These are phyloP conservation scores for Eubasilissa regina DNA, from an alignment of 1,140 invertebrate species.

Conservation along the genomic window DNA sequence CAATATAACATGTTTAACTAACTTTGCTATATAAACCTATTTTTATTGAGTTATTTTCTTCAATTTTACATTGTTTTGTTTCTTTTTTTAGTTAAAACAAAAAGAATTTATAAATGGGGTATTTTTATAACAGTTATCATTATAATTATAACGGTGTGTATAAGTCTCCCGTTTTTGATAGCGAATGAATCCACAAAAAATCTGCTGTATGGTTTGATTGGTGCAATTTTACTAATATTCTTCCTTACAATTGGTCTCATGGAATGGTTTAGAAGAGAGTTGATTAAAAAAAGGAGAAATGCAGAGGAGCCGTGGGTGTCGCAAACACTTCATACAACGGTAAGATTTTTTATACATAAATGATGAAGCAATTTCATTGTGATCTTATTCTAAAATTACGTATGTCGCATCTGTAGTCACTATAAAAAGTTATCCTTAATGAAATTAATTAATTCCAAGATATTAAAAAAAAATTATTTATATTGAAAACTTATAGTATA, in stretches of 20 bases:
- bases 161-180: slow-evolving; percentile 49
- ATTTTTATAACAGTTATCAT: slow-evolving; percentile 40
- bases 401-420: no score
- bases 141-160: slow-evolving; percentile 39
- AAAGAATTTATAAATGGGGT: slow-evolving; percentile 37
- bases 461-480: no score
- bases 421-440: no score
- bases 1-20: no score
- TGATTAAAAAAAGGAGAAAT: slow-evolving; percentile 28
- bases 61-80: no score
- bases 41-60: no score
- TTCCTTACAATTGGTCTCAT: slow-evolving; percentile 38
- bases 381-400: no score
- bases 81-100: slow-evolving; percentile 32
- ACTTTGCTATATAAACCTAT: no score
- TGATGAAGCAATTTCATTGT: no score
- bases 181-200: slow-evolving; percentile 40
- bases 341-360: slow-evolving; percentile 16
- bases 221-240: slow-evolving; percentile 45
- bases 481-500: neutral
- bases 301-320: slow-evolving; percentile 37
- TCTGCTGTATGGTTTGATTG: slow-evolving; percentile 45
- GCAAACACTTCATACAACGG: slow-evolving; percentile 43
- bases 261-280: slow-evolving; percentile 52
- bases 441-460: no score